These are phyloP conservation scores for Agriopis marginaria DNA, from an alignment of 2,888 invertebrate species.

Conservation along the genomic window DNA sequence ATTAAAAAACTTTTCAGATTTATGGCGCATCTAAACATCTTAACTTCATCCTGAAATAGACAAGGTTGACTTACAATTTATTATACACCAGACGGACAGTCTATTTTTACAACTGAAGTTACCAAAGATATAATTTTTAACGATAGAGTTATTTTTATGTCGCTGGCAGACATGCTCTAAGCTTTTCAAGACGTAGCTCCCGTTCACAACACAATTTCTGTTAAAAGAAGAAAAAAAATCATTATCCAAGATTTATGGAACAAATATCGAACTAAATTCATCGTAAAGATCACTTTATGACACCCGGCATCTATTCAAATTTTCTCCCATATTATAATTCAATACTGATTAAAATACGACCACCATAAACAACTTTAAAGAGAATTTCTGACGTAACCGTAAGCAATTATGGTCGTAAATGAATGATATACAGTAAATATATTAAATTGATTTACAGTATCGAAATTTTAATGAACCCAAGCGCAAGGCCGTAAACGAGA, in stretches of 20 bases:
- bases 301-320: slow-evolving; percentile 58
- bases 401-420: slow-evolving; percentile 63
- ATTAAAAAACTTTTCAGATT: slow-evolving; percentile 15
- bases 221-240: slow-evolving; percentile 65
- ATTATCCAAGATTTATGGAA: slow-evolving; percentile 68
- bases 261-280: slow-evolving; percentile 77
- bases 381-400: slow-evolving; percentile 60
- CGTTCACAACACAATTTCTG: slow-evolving; percentile 58
- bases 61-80: slow-evolving; percentile 47
- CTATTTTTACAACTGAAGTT: slow-evolving; percentile 52
- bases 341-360: slow-evolving; percentile 70
- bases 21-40: slow-evolving; percentile 34
- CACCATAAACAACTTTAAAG: slow-evolving; percentile 62
- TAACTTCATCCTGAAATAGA: slow-evolving; percentile 42
- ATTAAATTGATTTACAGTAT: slow-evolving; percentile 51
- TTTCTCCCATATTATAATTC: slow-evolving; percentile 63
- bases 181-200: slow-evolving; percentile 35
- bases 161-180: slow-evolving; percentile 34
- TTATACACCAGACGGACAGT: slow-evolving; percentile 46
- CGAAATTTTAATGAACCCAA: slow-evolving; percentile 43
- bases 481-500: slow-evolving; percentile 43
- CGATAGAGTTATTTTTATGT: slow-evolving; percentile 60
- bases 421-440: slow-evolving; percentile 55
- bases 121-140: slow-evolving; percentile 57
- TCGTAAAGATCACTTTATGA: slow-evolving; percentile 73